A percentile compares a stretch with the other conserved stretches of the same genome.
These are phyloP conservation scores for Albula goreensis DNA, from an alignment of 2,113 vertebrate species.

Conservation along the genomic window DNA sequence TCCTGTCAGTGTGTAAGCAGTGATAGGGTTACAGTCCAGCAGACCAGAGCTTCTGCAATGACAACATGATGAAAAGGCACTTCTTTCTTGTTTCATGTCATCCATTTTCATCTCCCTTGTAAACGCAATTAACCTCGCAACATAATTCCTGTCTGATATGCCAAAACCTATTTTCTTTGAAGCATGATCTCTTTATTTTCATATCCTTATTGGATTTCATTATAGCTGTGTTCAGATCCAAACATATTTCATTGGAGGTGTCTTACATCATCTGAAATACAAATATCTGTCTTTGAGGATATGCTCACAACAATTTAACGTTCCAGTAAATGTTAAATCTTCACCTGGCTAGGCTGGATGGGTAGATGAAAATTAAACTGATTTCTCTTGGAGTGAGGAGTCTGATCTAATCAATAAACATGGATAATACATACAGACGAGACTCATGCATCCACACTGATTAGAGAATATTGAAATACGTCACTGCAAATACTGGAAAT, in stretches of 20 bases:
- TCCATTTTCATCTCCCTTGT: background rate
- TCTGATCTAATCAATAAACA: background rate
- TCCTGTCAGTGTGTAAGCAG: background rate
- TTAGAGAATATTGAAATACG: background rate
- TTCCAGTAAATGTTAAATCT: background rate
- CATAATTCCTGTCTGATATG: background rate
- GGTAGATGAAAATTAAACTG: background rate
- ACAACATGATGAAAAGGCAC: background rate
- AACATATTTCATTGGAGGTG: background rate
- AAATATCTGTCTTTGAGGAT: background rate
- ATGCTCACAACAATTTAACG: background rate
- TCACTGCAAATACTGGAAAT: background rate
- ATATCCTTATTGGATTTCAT: background rate
- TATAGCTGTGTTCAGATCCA: background rate
- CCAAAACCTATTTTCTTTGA: background rate
- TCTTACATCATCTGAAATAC: background rate
- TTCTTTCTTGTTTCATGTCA: background rate
- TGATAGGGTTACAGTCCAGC: background rate
- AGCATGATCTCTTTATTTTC: background rate
- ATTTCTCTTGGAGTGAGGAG: background rate
- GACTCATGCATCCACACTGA: background rate
- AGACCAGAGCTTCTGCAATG: background rate
- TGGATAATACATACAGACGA: background rate
- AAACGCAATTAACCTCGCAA: background rate
- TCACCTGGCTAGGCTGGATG: background rate